A percentile compares a stretch with the other conserved stretches of the same genome.
phyloP scores from a whole-genome alignment of 1,140 invertebrate species.

The Dysdera silvatica region DNA sequence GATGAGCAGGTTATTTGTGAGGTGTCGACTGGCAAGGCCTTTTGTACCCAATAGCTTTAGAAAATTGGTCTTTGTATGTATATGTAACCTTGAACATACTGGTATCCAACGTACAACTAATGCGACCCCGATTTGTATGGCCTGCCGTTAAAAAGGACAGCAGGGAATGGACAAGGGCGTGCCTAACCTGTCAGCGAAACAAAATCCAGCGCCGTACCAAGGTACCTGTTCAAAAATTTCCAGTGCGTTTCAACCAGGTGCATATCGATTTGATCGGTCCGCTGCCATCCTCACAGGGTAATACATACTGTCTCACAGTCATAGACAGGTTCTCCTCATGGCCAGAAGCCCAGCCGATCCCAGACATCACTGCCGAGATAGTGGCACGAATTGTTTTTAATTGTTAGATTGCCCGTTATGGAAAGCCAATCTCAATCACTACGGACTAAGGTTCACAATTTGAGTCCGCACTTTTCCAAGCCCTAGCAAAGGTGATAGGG shows the following conservation, averaged over 20 bases:
- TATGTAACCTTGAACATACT: conserved; percentile 14
- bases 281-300: conserved; percentile 39
- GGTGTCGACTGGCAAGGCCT: background rate
- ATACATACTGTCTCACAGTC: conserved; percentile 42
- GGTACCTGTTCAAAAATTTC: background rate
- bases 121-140: conserved; percentile 7
- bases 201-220: conserved; percentile 20
- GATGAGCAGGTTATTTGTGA: conserved; percentile 3
- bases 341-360: conserved; percentile 43
- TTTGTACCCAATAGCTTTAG: conserved; percentile 11
- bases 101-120: conserved; percentile 16
- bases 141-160: conserved; percentile 5
- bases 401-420: conserved; percentile 40
- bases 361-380: conserved; percentile 40
- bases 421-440: conserved; percentile 34
- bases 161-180: background rate
- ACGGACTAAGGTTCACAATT: conserved; percentile 47
- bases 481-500: conserved; percentile 18
- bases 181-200: conserved; percentile 14
- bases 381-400: conserved; percentile 37
- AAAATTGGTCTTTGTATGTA: conserved; percentile 3
- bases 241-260: conserved; percentile 40
- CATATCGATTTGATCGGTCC: conserved; percentile 50
- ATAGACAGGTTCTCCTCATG: conserved; percentile 46
- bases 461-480: conserved; percentile 36